Base-by-base conservation (phyloP, 2,113 vertebrate genomes). In the Haemorhous mexicanus region DNA sequence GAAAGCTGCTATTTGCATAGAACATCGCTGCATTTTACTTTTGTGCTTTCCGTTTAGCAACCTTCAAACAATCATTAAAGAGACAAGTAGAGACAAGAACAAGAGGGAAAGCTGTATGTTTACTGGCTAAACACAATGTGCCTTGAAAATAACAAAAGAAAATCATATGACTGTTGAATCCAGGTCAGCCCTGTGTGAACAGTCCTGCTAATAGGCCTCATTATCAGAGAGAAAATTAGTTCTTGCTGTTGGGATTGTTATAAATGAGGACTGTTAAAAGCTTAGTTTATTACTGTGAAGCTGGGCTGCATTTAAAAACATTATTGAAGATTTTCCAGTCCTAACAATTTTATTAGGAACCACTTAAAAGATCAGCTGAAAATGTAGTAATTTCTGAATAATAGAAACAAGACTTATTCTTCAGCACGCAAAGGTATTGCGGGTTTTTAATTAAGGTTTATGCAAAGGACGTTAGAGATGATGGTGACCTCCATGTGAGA, bases 341-440 rank as follows among this genome's bases (percentile, higher is more conserved):
- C 91, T 94, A 97, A 94, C 93, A 95, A 93, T 96, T 94, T 96
- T 96, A 94, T 93, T 89, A 94, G 82, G 37, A 94, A 35, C 84
- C 90, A 95, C 80, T 78, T 90, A 82, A 89, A 90, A 95, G 77
- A 96, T 85, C 90, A 91, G 85, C 79, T 93, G 62, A 96, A 97
- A 96, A 91, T 4, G 30, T 33, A 46, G 85, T 79, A 84, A 96
- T 87, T 92, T 95, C 79, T 94, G n/a, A 43, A 72, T 50, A 53
- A 89, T 50, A 83, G 68, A 73, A 90, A 62, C 16, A 83, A 81
- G 84, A 85, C 19, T 55, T 79, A 72, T 24, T 91, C 93, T 94
- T 93, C 90, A 92, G 85, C 49, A 56, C 49, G 55, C 53, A 96
- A 95, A 90, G 82, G 73, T 76, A 81, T 43, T 90, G 70, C 56